Base-by-base conservation (phyloP, 2,797 vertebrate genomes). In the Cynodonichthys magdalenae region DNA sequence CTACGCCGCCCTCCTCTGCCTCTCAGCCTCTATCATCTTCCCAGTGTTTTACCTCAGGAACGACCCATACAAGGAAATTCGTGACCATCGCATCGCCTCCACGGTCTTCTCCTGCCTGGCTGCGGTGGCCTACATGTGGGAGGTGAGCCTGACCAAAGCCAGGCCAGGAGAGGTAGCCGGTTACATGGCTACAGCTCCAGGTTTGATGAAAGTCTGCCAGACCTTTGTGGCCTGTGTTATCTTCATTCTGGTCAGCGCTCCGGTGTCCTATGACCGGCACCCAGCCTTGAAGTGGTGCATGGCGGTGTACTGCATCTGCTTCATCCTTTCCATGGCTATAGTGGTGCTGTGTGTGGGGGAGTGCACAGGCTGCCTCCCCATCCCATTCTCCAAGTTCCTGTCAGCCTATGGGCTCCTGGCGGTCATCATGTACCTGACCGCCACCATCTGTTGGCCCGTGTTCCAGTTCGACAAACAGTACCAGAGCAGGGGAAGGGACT, bases 231-330 rank as follows among this genome's bases (percentile, higher is more conserved):
- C 95, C 44, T 95, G 94, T 1, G 4, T 97, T 47, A 97, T 97
- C 82, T 97, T 97, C 39, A 88, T 95, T 44, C 92, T 95, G 17
- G 68, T 96, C 78, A 93, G 93, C 17, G 9, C 56, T 0, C 93
- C 66, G 0, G 0, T 72, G 31, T 81, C 53, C 0, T 96, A 96
- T 9, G 15, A 92, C 0, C 0, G 0, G 0, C 53, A 90, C 0
- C 2, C 91, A 0, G 95, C 90, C 0, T 48, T 96, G 31, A 90
- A 94, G 77, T 97, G 95, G 95, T 97, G 96, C 65, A 87, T 97
- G 91, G 93, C 95, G 0, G 95, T 97, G 2, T 97, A 96, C 67
- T 94, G 95, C 86, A 94, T 97, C 86, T 97, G 95, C 79, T 97
- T 97, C 90, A 94, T 97, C 77, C 80, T 97, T 9, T 95, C 95